Percentiles rank a stretch among this genome's conserved stretches.
phyloP scores from a whole-genome alignment of 2,113 vertebrate genomes.

The Smithornis capensis region DNA sequence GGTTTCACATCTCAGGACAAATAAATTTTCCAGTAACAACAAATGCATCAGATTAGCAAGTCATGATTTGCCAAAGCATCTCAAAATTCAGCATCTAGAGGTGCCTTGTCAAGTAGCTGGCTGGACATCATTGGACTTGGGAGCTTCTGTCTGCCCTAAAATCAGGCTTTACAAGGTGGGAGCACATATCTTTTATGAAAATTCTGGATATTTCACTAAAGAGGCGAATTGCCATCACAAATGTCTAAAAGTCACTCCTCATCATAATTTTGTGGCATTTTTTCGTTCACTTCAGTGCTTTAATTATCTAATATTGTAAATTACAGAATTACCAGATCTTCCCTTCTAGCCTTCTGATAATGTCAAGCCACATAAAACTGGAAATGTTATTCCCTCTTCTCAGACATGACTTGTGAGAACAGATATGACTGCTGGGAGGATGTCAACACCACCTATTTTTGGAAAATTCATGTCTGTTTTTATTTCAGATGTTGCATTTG shows the following conservation, averaged over 20 bases:
- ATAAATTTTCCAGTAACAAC: not conserved
- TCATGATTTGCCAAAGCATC: not conserved
- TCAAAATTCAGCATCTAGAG: not conserved
- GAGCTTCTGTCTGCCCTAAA: not conserved
- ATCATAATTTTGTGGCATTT: not conserved
- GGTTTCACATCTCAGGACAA: not conserved
- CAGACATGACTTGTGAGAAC: not conserved
- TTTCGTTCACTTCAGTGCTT: not conserved
- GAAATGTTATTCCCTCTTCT: not conserved
- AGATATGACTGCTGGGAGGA: not conserved
- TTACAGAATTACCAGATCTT: not conserved
- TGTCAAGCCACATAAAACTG: not conserved
- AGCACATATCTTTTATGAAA: not conserved
- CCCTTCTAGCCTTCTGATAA: not conserved
- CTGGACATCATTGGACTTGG: not conserved
- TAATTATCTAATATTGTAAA: not conserved
- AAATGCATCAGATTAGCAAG: not conserved
- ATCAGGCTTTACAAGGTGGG: not conserved
- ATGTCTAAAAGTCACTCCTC: not conserved
- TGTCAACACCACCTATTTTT: not conserved
- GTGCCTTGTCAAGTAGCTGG: not conserved
- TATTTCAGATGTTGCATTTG: not conserved
- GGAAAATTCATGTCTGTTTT: not conserved
- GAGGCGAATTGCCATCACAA: not conserved
- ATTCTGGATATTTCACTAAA: not conserved